phyloP scores from a whole-genome alignment of 30 jellyfish, hydroid and myxozoan species.

The Hydractinia symbiolongicarpus region DNA sequence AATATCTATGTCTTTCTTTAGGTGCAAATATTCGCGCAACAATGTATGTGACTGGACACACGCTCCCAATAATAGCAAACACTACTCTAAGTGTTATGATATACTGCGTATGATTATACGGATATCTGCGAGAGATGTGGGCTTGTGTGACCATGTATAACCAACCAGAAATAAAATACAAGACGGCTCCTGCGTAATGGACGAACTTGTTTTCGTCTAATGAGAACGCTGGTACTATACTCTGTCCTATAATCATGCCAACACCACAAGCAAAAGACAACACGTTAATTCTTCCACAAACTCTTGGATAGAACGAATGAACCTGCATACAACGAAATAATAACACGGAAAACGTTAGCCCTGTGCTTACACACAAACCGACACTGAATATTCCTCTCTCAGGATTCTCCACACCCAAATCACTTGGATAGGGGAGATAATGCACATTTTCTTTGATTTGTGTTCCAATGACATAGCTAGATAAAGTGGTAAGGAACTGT shows the following conservation, averaged over 20 bases:
- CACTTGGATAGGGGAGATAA: conserved; percentile 32
- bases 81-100: conserved; percentile 9
- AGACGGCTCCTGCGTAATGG: conserved; percentile 19
- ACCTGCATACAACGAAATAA: conserved; percentile 29
- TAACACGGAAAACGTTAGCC: conserved; percentile 18
- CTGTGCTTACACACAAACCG: conserved; percentile 18
- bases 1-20: conserved; percentile 7
- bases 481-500: not conserved
- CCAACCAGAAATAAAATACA: conserved; percentile 6
- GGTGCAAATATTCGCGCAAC: conserved; percentile 21
- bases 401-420: conserved; percentile 28
- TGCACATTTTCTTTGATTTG: not conserved
- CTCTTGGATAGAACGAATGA: conserved; percentile 26
- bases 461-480: conserved; percentile 21
- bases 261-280: conserved; percentile 19
- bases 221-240: conserved; percentile 16
- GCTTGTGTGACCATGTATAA: conserved; percentile 36
- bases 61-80: conserved; percentile 12
- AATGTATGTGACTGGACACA: conserved; percentile 9
- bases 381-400: conserved; percentile 28
- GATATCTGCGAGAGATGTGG: conserved; percentile 18
- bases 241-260: conserved; percentile 23
- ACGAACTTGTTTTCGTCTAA: not conserved
- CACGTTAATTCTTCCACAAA: conserved; percentile 2
- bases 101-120: conserved; percentile 20